These are phyloP conservation scores for Ctenodactylus gundi DNA, from an alignment of 2,113 vertebrate genomes.

Conservation along the genomic window DNA sequence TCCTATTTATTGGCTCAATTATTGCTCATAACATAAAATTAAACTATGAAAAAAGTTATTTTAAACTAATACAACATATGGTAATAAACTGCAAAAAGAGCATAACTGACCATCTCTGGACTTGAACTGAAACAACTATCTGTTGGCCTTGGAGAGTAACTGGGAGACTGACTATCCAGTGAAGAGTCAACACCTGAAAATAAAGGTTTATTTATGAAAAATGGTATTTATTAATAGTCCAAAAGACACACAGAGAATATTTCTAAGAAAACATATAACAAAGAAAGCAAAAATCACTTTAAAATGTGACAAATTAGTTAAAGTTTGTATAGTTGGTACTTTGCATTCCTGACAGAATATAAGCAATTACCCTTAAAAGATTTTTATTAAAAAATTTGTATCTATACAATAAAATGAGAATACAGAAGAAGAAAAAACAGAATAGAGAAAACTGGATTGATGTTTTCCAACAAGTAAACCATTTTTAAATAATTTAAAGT, in stretches of 20 bases:
- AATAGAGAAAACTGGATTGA: background rate
- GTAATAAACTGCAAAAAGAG: background rate
- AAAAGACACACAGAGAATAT: background rate
- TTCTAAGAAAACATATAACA: background rate
- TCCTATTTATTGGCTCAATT: background rate
- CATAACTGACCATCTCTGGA: slow-evolving; percentile 83
- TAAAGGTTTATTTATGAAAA: slow-evolving; percentile 8
- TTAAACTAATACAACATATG: background rate
- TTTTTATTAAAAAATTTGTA: background rate
- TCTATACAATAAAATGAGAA: background rate
- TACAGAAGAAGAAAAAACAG: background rate
- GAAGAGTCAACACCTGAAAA: slow-evolving; percentile 74
- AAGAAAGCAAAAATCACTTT: background rate
- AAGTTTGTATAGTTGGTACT: background rate
- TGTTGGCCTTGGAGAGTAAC: slow-evolving; percentile 79
- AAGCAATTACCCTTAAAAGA: background rate
- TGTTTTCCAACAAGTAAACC: background rate
- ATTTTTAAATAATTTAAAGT: slow-evolving; percentile 40
- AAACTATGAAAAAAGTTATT: background rate
- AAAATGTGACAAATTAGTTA: background rate
- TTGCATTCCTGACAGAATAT: background rate
- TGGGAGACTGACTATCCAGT: slow-evolving; percentile 76
- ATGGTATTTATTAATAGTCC: background rate
- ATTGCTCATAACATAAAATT: slow-evolving; percentile 2
- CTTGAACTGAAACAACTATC: slow-evolving; percentile 82